Evolutionary conservation across 2,888 invertebrate species (phyloP).

Genomic region (Euclidia mi): DNA sequence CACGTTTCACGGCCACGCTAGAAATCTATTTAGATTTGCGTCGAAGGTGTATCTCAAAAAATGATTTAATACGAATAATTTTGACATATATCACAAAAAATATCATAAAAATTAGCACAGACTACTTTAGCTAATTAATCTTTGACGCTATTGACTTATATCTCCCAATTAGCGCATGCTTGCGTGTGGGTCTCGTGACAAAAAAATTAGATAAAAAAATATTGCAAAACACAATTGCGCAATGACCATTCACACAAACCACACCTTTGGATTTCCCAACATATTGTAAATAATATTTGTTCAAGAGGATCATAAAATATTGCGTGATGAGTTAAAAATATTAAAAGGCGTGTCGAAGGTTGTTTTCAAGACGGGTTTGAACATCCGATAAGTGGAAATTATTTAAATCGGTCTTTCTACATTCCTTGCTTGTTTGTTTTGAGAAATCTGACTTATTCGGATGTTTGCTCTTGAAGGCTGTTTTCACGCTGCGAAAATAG

Average conservation of each 20-base stretch:
- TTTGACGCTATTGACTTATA: not conserved
- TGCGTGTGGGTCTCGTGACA: not conserved
- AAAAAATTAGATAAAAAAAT: not conserved
- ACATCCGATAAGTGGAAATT: not conserved
- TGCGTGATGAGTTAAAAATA: constrained; percentile 17
- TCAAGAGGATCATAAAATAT: constrained; percentile 18
- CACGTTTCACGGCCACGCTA: no score
- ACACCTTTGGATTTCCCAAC: not conserved
- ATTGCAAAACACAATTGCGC: constrained; percentile 1
- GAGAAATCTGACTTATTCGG: not conserved
- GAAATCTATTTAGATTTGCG: no score
- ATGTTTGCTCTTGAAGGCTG: no score
- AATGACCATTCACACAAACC: not conserved
- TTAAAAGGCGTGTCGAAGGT: constrained; percentile 28
- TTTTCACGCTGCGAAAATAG: no score
- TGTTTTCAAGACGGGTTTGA: not conserved
- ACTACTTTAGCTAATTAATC: no score
- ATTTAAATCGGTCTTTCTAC: not conserved
- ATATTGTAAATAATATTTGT: constrained; percentile 17
- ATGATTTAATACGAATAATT: no score
- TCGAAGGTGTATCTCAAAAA: no score
- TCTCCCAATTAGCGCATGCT: not conserved
- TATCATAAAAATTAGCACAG: no score
- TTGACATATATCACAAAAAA: no score
- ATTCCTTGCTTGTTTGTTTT: not conserved